These are phyloP conservation scores for Xenops minutus DNA, from an alignment of 2,797 vertebrate genomes.

Conservation along the genomic window DNA sequence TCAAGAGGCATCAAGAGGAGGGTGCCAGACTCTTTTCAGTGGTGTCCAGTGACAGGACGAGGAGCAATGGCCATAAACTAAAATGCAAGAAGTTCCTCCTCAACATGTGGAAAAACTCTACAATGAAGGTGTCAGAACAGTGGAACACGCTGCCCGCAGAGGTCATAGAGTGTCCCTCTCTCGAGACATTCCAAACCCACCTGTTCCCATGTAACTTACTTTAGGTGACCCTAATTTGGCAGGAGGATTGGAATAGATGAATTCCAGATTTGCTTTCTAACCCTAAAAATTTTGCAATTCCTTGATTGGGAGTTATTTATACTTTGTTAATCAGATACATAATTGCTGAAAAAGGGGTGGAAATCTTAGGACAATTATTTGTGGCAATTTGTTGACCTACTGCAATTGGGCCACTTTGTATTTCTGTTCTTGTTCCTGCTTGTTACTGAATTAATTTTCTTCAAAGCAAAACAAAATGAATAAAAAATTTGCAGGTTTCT, in stretches of 20 bases:
- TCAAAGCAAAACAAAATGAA: not conserved
- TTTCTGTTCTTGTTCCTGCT: not conserved
- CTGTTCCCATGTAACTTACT: not conserved
- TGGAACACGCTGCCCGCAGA: not conserved
- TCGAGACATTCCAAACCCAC: not conserved
- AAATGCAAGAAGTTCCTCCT: not conserved
- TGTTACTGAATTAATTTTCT: not conserved
- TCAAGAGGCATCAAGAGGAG: not conserved
- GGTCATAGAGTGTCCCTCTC: not conserved
- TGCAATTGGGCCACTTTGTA: not conserved
- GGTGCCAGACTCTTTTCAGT: not conserved
- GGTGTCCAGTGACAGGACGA: not conserved
- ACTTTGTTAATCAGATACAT: not conserved
- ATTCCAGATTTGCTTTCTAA: not conserved
- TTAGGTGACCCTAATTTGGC: not conserved
- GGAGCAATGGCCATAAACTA: not conserved
- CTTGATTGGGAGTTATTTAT: not conserved
- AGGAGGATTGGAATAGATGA: not conserved
- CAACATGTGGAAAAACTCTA: not conserved
- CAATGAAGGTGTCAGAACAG: not conserved
- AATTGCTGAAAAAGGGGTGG: not conserved
- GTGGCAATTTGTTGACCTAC: not conserved
- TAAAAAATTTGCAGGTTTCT: not conserved
- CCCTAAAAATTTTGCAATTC: not conserved
- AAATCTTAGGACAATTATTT: not conserved